Evolutionary conservation across 2,113 vertebrate species (phyloP).

Genomic region (Pachypanchax playfairii): DNA sequence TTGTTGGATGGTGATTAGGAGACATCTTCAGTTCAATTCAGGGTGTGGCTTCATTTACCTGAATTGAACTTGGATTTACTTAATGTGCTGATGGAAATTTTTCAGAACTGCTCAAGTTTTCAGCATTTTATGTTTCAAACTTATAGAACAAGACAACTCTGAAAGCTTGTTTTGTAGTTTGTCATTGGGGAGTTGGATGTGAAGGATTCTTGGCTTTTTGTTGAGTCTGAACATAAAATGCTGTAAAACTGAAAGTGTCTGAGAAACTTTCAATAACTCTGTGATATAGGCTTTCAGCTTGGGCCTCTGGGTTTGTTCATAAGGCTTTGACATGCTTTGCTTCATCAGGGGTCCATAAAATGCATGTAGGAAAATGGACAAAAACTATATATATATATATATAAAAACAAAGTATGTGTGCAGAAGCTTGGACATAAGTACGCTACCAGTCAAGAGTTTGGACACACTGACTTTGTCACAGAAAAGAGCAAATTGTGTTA

Average conservation of each 20-base stretch:
- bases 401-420: constrained; percentile 24
- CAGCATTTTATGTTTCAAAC: constrained; percentile 5
- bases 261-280: constrained; percentile 1
- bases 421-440: constrained; percentile 4
- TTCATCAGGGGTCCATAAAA: constrained; percentile 32
- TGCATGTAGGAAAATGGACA: constrained; percentile 61
- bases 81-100: background rate
- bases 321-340: constrained; percentile 61
- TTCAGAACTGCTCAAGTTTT: background rate
- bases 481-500: constrained; percentile 1
- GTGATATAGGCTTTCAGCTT: constrained; percentile 56
- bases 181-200: background rate
- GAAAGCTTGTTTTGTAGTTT: background rate
- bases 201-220: background rate
- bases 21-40: constrained; percentile 44
- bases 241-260: background rate
- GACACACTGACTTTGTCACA: no score
- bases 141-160: background rate
- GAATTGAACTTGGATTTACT: constrained; percentile 50
- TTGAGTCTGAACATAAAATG: constrained; percentile 11
- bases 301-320: constrained; percentile 41
- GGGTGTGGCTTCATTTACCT: constrained; percentile 31
- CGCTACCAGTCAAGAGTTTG: no score
- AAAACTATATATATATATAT: no score
- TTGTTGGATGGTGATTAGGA: constrained; percentile 9